phyloP scores from a whole-genome alignment of 2,797 vertebrate species.

The Podargus strigoides region DNA sequence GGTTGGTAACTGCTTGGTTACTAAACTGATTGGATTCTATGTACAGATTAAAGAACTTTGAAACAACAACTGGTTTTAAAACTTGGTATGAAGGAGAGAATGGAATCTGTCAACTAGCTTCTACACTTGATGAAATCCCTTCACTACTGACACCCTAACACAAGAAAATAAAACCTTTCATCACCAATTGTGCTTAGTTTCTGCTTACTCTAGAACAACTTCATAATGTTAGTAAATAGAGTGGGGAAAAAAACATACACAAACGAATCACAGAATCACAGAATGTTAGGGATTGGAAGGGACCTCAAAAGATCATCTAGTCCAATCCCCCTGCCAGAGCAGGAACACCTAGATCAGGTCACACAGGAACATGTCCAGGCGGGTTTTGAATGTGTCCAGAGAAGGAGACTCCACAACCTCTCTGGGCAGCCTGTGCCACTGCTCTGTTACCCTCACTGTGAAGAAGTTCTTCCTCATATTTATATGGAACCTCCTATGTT shows the following conservation, averaged over 20 bases:
- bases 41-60: neutral
- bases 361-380: too few relatives aligned
- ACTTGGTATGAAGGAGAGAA: neutral
- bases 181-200: neutral
- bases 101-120: neutral
- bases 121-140: neutral
- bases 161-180: neutral
- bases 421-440: too few relatives aligned
- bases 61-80: neutral
- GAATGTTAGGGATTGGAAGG: too few relatives aligned
- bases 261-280: too few relatives aligned
- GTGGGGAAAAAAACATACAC: neutral
- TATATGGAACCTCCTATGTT: too few relatives aligned
- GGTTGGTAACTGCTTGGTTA: neutral
- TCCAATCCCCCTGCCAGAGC: too few relatives aligned
- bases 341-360: too few relatives aligned
- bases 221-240: neutral
- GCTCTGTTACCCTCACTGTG: too few relatives aligned
- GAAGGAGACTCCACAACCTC: too few relatives aligned
- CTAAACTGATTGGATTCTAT: neutral
- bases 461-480: too few relatives aligned
- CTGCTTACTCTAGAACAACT: neutral
- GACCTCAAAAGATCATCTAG: too few relatives aligned
- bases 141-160: neutral
- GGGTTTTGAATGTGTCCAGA: too few relatives aligned